phyloP scores from a whole-genome alignment of 2,797 vertebrate species.

The Chelon labrosus region DNA sequence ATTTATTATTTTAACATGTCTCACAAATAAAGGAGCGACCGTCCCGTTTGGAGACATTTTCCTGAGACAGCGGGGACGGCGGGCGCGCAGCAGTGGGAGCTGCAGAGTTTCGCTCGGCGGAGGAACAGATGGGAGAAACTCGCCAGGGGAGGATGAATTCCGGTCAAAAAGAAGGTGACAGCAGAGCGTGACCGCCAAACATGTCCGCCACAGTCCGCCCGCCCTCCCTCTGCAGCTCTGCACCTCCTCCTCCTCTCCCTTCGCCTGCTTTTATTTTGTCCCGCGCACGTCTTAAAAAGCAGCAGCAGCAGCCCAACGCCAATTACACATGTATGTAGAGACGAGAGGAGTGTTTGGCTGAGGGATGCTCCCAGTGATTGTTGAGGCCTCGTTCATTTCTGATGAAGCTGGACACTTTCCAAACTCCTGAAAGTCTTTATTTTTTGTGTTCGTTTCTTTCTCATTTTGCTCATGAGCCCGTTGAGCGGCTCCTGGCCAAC shows the following conservation, averaged over 20 bases:
- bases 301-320: slow-evolving; percentile 32
- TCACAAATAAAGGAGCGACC: not conserved
- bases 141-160: slow-evolving; percentile 82
- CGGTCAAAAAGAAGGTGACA: slow-evolving; percentile 87
- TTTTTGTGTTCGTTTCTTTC: slow-evolving; percentile 9
- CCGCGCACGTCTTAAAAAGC: slow-evolving; percentile 60
- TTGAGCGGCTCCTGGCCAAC: slow-evolving; percentile 65
- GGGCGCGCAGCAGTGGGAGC: slow-evolving; percentile 66
- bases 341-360: slow-evolving; percentile 65
- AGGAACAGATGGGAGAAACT: slow-evolving; percentile 86
- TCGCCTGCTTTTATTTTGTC: not conserved
- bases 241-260: slow-evolving; percentile 6
- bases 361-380: slow-evolving; percentile 72
- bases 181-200: slow-evolving; percentile 84
- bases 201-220: slow-evolving; percentile 74
- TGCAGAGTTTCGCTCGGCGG: slow-evolving; percentile 66
- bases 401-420: slow-evolving; percentile 77
- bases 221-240: slow-evolving; percentile 11
- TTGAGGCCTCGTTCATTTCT: slow-evolving; percentile 67
- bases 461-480: slow-evolving; percentile 68
- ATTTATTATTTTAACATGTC: too few species aligned
- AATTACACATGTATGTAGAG: slow-evolving; percentile 25
- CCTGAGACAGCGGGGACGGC: slow-evolving; percentile 13
- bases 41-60: not conserved
- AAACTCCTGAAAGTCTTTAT: slow-evolving; percentile 75